Evolutionary conservation across 2,888 invertebrate species (phyloP), one percentile per base, ranked within the genome.

Genomic region (Drosophila villosipedis): DNA sequence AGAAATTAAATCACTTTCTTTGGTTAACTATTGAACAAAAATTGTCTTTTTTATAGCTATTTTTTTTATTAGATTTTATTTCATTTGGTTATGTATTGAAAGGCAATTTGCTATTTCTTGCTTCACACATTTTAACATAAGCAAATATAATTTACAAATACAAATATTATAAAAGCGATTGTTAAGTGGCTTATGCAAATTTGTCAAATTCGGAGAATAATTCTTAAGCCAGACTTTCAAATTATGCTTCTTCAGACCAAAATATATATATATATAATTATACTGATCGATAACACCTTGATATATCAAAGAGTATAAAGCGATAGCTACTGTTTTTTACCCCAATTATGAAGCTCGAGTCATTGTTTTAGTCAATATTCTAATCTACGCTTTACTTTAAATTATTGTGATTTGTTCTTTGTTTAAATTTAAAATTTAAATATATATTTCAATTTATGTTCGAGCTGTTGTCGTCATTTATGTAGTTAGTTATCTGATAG

Each of bases 401-500:
- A 9, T 9, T 47, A 16, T 25, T 16, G 14, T 25, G 4, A 25
- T 25, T 47, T 16, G 9, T 47, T 47, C 25, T 47, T 47, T 25
- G 47, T 9, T 47, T 25, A 47, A 47, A 25, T 25, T 25, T 9
- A 2, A 16, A 25, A 25, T 47, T 25, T 9, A 25, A 47, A 25
- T 25, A 25, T 25, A 25, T 47, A 2, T 47, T 25, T 4, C 25
- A 16, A 16, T 47, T 47, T 47, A 16, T 47, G 47, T 16, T 25
- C 9, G 9, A 47, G 16, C 1, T 16, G 47, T 14, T 41, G 39
- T 52, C 41, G 35, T 74, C 68, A 66, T 69, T 73, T 63, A 59
- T 70, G 57, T 74, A 25, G 47, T 54, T 43, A 43, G 74, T 71
- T 80, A 73, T 82, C 76, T 69, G 80, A 65, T 72, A 68, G 87